phyloP scores from a whole-genome alignment of 1,140 invertebrate genomes.

The Camponotus vicinus region DNA sequence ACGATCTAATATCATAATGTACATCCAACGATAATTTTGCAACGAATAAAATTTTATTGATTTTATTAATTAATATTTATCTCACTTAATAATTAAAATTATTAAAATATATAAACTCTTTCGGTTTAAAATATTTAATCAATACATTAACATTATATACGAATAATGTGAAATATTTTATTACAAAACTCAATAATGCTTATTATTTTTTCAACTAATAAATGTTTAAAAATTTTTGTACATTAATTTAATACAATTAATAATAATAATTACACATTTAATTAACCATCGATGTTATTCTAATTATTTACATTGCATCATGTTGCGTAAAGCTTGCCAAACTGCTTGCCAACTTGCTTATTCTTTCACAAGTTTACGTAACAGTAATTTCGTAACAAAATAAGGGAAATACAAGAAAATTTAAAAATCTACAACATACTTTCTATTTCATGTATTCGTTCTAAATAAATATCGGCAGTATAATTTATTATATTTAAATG shows the following conservation, averaged over 20 bases:
- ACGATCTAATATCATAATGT: neutral
- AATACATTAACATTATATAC: neutral
- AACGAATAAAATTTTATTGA: neutral
- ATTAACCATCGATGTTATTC: neutral
- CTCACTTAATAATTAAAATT: neutral
- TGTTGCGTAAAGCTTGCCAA: constrained; percentile 11
- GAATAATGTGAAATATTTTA: neutral
- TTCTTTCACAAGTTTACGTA: neutral
- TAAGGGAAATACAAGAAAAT: neutral
- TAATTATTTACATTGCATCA: neutral
- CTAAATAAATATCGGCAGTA: no score
- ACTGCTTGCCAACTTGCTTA: neutral
- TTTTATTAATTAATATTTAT: neutral
- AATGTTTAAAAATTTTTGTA: neutral
- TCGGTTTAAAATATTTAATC: neutral
- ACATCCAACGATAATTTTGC: neutral
- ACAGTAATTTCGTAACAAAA: neutral
- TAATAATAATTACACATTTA: neutral
- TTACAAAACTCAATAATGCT: neutral
- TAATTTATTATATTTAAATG: no score
- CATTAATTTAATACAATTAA: neutral
- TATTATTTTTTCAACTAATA: neutral
- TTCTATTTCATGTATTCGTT: neutral
- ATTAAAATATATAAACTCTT: neutral
- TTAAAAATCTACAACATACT: neutral